A percentile compares a stretch with the other conserved stretches of the same genome.
Evolutionary conservation across 2,797 vertebrate species (phyloP).

Genomic region (Alauda arvensis): DNA sequence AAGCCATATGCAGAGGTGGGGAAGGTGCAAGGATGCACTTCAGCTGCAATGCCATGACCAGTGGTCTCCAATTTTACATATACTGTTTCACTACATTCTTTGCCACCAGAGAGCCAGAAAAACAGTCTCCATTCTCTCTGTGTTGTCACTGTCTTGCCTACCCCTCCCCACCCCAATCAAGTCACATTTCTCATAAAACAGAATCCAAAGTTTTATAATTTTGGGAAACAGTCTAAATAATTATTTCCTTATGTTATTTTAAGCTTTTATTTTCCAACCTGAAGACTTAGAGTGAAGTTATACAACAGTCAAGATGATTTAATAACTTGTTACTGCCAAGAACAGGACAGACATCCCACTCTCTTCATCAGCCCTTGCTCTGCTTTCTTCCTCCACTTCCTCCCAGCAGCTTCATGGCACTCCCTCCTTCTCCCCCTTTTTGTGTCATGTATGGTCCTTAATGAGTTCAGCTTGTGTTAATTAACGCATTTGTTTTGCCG

Average conservation of each 20-base stretch:
- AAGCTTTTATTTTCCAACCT: slow-evolving; percentile 35
- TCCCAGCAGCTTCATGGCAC: background rate
- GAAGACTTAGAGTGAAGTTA: slow-evolving; percentile 45
- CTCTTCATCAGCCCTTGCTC: slow-evolving; percentile 29
- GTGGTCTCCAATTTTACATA: background rate
- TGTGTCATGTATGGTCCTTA: background rate
- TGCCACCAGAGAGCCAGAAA: background rate
- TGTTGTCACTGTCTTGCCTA: background rate
- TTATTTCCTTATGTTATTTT: slow-evolving; percentile 45
- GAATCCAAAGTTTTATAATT: background rate
- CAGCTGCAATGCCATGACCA: background rate
- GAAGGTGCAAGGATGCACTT: background rate
- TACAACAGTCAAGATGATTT: slow-evolving; percentile 54
- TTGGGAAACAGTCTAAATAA: slow-evolving; percentile 14
- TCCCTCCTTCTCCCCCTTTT: background rate
- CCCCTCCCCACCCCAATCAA: background rate
- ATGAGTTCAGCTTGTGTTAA: slow-evolving; percentile 22
- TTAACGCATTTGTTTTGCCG: slow-evolving; percentile 10
- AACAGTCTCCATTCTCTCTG: background rate
- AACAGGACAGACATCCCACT: slow-evolving; percentile 47
- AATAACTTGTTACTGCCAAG: slow-evolving; percentile 50
- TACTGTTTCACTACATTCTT: rapidly evolving
- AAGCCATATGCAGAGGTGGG: background rate
- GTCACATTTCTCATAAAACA: background rate
- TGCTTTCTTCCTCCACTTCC: slow-evolving; percentile 30